Conservation (phyloP, 2,113 vertebrate species). For the Zosterops lateralis region DNA sequence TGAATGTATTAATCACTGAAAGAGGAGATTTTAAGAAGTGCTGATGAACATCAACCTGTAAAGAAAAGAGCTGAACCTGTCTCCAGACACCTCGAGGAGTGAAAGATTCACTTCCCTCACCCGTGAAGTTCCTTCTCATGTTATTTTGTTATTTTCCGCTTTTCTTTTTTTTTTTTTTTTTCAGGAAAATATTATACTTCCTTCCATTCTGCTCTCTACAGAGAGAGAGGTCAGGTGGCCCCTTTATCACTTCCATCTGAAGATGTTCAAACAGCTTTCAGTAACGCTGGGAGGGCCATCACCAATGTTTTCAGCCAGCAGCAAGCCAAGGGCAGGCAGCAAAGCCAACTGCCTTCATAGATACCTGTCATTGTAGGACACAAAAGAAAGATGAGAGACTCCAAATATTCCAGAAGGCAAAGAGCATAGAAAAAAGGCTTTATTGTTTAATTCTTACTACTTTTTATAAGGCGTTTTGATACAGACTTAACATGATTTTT, state of each 20-base stretch:
- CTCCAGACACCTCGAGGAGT: rapidly evolving
- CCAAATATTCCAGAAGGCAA: no score
- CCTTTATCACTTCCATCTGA: not conserved
- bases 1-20: not conserved
- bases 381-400: no score
- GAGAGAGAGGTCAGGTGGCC: not conserved
- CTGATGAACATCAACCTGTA: not conserved
- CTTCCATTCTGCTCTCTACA: not conserved
- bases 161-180: not conserved
- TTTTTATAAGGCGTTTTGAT: no score
- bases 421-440: no score
- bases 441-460: no score
- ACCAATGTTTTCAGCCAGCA: not conserved
- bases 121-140: rapidly evolving
- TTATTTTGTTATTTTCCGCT: not conserved
- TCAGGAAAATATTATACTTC: not conserved
- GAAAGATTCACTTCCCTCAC: not conserved
- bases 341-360: rapidly evolving
- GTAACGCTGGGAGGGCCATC: rapidly evolving
- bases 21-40: not conserved
- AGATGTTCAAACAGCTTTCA: not conserved
- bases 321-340: not conserved
- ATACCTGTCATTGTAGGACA: not conserved
- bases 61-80: not conserved
- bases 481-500: no score